Base-by-base conservation (phyloP, 2,113 vertebrate species). In the human (Homo sapiens) region DNA sequence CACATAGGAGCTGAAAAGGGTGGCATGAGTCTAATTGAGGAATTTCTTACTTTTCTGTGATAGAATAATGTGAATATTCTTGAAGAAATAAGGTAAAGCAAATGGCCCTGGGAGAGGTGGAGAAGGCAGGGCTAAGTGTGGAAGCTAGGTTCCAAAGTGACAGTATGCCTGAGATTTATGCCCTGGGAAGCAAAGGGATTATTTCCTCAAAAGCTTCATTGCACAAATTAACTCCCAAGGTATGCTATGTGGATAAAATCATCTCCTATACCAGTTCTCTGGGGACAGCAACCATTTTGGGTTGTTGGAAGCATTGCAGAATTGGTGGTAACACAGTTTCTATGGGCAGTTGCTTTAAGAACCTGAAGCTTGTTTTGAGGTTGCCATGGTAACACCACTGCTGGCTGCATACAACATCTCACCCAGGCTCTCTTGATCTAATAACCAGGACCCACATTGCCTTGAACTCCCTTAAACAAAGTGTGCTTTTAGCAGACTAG, bases 351-450 rank as follows among this genome's bases (percentile, higher is more conserved):
- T 0, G 52, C 94, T 98, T 97, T 95, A 92, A 93, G 68, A 10
- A 4, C 59, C 76, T 94, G 59, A 92, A 97, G 70, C 81, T 96
- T 95, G 81, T 70, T 91, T 96, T 89, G 82, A 73, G 89, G 97
- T 98, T 98, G 89, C 98, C 96, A 98, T 97, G 97, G 97, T 96
- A 98, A 98, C 96, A 73, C 50, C 10, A 6, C 48, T 93, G 95
- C 82, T 94, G 66, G 84, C 89, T 92, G 94, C 73, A 16, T 83
- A 94, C 87, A 92, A 94, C 81, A 57, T 95, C 88, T 96, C 0
- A 1, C 82, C 89, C 94, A 89, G 82, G 96, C 97, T 98, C 43
- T 96, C 83, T 96, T 90, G 93, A 72, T 97, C 78, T 96, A 98
- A 96, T 98, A 97, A 59, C 75, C 64, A 96, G 76, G 48, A 95